Evolutionary conservation across 2,888 invertebrate species (phyloP).

Genomic region (Rutpela maculata): DNA sequence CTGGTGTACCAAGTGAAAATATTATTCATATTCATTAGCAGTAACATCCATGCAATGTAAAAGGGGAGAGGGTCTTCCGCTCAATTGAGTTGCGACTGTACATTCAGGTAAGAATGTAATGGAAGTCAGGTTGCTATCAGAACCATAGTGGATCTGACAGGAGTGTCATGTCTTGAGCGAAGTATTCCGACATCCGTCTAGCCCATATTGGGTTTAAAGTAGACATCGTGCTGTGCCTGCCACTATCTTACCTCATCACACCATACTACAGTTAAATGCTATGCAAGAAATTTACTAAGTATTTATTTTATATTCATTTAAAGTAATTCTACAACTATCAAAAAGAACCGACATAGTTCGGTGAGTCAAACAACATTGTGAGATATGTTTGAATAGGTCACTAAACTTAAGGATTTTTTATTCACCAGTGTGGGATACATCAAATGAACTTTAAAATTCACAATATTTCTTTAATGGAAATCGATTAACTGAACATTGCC

Average conservation of each 20-base stretch:
- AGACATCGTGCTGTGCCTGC: conserved; percentile 57
- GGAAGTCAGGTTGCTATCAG: conserved; percentile 61
- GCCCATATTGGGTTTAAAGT: conserved; percentile 51
- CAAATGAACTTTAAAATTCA: not conserved
- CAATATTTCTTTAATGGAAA: not conserved
- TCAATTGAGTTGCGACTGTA: conserved; percentile 58
- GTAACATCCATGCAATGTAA: conserved; percentile 25
- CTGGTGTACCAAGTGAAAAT: conserved; percentile 22
- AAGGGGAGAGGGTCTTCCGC: conserved; percentile 53
- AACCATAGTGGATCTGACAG: conserved; percentile 59
- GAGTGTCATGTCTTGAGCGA: conserved; percentile 65
- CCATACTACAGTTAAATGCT: conserved; percentile 46
- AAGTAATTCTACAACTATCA: conserved; percentile 35
- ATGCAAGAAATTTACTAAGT: conserved; percentile 44
- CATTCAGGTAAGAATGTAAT: conserved; percentile 56
- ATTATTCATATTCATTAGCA: conserved; percentile 38
- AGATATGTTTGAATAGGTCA: not conserved
- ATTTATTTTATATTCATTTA: conserved; percentile 48
- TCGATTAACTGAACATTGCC: not conserved
- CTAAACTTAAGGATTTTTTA: not conserved
- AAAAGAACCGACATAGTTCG: conserved; percentile 38
- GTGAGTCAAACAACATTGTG: not conserved
- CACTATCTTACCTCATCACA: conserved; percentile 55
- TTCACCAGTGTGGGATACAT: not conserved
- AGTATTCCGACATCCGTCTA: conserved; percentile 59